phyloP scores from a whole-genome alignment of 2,888 invertebrate genomes.

The Oasisia sp. region DNA sequence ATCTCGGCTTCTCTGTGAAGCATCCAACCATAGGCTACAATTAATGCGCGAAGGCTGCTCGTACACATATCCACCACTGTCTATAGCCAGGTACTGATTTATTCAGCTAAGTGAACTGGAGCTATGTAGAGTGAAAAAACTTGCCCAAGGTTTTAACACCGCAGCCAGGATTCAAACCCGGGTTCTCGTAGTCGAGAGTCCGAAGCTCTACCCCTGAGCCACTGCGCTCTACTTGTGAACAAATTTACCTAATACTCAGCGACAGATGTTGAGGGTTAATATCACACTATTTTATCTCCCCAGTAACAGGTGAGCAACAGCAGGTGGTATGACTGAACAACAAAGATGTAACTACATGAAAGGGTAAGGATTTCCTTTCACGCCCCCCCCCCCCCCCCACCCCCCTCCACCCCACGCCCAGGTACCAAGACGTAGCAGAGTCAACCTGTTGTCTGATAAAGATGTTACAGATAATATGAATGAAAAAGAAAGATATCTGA shows the following conservation, averaged over 20 bases:
- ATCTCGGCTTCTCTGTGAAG: no score
- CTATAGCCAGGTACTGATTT: no score
- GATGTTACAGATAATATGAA: neutral
- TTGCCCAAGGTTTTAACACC: no score
- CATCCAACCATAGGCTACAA: no score
- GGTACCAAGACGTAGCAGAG: neutral
- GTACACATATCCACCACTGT: no score
- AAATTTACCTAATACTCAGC: neutral
- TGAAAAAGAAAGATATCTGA: neutral
- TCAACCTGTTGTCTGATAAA: neutral
- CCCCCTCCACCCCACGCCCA: neutral
- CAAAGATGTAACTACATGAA: neutral
- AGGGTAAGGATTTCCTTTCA: neutral
- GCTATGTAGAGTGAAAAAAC: no score
- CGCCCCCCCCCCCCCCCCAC: neutral
- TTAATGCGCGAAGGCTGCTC: no score
- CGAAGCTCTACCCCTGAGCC: no score
- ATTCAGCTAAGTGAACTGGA: no score
- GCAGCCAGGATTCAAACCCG: no score
- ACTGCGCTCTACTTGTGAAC: no score
- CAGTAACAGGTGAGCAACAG: neutral
- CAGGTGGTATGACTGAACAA: neutral
- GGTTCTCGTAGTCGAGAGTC: no score
- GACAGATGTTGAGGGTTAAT: neutral
- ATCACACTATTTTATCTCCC: neutral